Base-by-base conservation (phyloP, 2,113 vertebrate species). In the Zosterops japonicus region DNA sequence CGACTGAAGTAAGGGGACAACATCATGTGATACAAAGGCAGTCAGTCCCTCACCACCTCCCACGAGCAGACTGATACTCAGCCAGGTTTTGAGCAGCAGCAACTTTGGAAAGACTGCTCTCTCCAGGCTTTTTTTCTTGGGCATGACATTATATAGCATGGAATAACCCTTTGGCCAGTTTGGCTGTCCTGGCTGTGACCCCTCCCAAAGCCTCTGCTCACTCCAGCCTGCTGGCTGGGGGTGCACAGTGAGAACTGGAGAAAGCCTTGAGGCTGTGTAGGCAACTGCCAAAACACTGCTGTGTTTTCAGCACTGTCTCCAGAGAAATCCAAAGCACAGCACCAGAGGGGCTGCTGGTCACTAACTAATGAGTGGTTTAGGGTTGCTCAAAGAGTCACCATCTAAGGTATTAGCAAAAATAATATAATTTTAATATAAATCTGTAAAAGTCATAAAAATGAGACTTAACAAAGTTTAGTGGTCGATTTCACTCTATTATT, bases 31-130 rank as follows among this genome's bases (percentile, higher is more conserved):
- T 71, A 21, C 46, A 23, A 44, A 70, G 56, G 56, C 35, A 47
- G 23, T 57, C 49, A 33, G 28, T 41, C 36, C 18, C 17, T 67
- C 28, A 8, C 7, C 4, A 23, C 42, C 23, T 87, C 29, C 19
- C 15, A 4, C 0, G 1, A 20, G 55, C n/a, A 68, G 36, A 17
- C 19, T 33, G n/a, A 42, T 71, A 28, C 36, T 36, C 6, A 53
- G 0, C 7, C 44, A 24, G 23, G 17, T 36, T 53, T 60, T 49
- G 44, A 83, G 39, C 39, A 84, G 67, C 70, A 72, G 29, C 8
- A 22, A 0, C 24, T 47, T 63, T 25, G 15, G 49, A 29, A 84
- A 24, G 36, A 13, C 27, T 57, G 25, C 25, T 10, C 14, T 56
- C 11, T 46, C 24, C 21, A 46, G 18, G 8, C 17, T 56, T 35